These are phyloP conservation scores for Tinamus guttatus DNA, from an alignment of 2,113 vertebrate genomes.

Conservation along the genomic window DNA sequence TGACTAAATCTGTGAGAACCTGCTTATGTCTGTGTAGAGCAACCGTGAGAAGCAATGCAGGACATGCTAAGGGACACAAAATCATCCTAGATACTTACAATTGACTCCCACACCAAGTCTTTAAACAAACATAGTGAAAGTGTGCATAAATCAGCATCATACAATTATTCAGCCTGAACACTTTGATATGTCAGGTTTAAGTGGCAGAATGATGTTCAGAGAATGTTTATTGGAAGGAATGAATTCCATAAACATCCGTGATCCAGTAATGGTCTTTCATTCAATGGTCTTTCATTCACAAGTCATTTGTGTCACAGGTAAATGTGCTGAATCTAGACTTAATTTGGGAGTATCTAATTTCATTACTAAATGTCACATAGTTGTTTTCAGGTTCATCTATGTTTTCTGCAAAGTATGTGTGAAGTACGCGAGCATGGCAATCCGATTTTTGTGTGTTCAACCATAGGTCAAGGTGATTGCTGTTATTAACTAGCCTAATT, in stretches of 20 bases:
- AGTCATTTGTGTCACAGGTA: neutral
- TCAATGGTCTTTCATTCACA: neutral
- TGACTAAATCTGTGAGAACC: fast-evolving
- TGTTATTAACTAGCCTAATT: neutral
- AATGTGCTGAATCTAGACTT: neutral
- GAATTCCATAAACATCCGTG: neutral
- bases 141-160: neutral
- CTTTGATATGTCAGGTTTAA: neutral
- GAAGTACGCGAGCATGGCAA: neutral
- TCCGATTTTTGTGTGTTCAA: neutral
- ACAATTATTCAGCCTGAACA: neutral
- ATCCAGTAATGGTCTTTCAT: neutral
- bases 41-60: neutral
- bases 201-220: neutral
- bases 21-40: neutral
- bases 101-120: neutral
- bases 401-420: neutral
- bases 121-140: neutral
- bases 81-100: neutral
- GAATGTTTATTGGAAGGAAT: neutral
- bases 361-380: neutral
- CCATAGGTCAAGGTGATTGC: neutral
- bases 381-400: neutral
- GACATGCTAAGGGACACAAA: neutral
- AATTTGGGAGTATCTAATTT: neutral